These are phyloP conservation scores for Fratercula arctica DNA, from an alignment of 2,797 vertebrate species.

Conservation along the genomic window DNA sequence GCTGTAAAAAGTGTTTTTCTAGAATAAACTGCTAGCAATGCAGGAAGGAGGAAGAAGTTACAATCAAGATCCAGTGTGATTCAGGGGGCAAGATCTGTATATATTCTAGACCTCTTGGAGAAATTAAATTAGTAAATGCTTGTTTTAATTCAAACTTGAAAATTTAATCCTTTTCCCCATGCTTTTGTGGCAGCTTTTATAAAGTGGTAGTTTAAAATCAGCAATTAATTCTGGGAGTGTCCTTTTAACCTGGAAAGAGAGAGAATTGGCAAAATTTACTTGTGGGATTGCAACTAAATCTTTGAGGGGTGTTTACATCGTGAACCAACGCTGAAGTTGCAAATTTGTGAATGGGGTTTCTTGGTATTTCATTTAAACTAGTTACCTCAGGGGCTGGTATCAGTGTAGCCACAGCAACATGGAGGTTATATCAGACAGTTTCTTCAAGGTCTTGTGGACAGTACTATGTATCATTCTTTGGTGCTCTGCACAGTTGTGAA, in stretches of 20 bases:
- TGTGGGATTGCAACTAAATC: too few relatives aligned
- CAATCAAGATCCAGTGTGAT: neutral
- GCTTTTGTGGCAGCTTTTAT: neutral
- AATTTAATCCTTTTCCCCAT: neutral
- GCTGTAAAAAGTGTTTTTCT: neutral
- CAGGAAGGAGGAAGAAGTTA: neutral
- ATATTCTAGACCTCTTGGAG: neutral
- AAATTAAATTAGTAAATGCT: neutral
- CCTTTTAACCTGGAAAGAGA: neutral
- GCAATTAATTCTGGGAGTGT: neutral
- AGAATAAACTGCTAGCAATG: neutral
- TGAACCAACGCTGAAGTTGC: neutral
- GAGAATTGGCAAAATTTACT: neutral
- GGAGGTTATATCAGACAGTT: neutral
- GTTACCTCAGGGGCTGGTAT: neutral
- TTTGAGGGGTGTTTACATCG: neutral
- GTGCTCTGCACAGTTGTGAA: neutral
- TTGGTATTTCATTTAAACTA: neutral
- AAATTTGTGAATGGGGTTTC: neutral
- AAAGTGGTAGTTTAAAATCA: neutral
- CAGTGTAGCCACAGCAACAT: neutral
- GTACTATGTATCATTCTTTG: neutral
- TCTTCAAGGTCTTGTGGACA: neutral
- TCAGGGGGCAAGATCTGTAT: neutral
- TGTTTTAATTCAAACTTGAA: neutral